Conservation (phyloP, 2,113 vertebrate genomes). For the Solea solea region DNA sequence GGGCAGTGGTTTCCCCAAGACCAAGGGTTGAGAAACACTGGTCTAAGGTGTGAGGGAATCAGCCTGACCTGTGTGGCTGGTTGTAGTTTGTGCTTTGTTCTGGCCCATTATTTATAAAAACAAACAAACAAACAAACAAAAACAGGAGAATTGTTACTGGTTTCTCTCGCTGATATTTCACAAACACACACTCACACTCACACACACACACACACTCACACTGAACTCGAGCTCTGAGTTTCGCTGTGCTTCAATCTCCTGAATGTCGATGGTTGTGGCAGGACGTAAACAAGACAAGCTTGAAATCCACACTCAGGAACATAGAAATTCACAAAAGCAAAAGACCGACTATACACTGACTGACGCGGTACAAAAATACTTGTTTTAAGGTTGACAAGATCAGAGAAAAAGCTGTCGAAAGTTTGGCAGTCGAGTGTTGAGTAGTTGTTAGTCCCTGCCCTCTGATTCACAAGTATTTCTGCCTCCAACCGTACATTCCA, state of each 20-base stretch:
- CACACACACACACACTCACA: neutral
- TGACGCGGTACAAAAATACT: slow-evolving; percentile 58
- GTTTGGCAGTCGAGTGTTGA: slow-evolving; percentile 55
- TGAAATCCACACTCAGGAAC: slow-evolving; percentile 44
- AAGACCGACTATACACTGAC: slow-evolving; percentile 34
- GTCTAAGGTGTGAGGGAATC: neutral
- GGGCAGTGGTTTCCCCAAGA: no score
- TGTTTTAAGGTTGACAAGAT: slow-evolving; percentile 26
- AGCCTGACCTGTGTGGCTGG: slow-evolving; percentile 11
- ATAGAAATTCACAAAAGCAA: slow-evolving; percentile 51
- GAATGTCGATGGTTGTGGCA: slow-evolving; percentile 53
- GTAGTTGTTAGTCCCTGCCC: slow-evolving; percentile 5
- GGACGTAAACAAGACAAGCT: slow-evolving; percentile 54
- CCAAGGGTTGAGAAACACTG: no score
- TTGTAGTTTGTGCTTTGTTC: slow-evolving; percentile 43
- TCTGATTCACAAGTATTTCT: slow-evolving; percentile 4
- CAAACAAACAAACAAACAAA: slow-evolving; percentile 8
- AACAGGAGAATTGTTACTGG: neutral
- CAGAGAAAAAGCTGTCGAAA: slow-evolving; percentile 29
- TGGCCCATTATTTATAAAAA: neutral
- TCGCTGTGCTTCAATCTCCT: slow-evolving; percentile 55
- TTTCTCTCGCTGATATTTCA: neutral
- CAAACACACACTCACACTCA: neutral
- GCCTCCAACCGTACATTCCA: neutral
- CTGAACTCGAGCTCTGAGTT: slow-evolving; percentile 35